Base-by-base conservation (phyloP, 2,113 vertebrate genomes). In the Uropsilus gracilis region DNA sequence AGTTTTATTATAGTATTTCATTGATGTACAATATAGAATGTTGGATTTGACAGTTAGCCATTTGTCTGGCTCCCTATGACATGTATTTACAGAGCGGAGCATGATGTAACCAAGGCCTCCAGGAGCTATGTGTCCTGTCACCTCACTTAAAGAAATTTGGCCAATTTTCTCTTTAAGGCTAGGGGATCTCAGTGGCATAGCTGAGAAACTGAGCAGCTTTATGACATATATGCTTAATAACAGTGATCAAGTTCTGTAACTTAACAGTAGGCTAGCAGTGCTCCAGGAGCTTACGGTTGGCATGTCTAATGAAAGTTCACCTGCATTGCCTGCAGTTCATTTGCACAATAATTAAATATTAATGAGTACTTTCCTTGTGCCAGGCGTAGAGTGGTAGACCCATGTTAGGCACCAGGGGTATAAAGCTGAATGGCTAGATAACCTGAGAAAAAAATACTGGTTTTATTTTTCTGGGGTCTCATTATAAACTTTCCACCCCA, bases 1-100 rank as follows among this genome's bases (percentile, higher is more conserved):
- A 90, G 66, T 71, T 95, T 75, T 94, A 69, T 78, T 93, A 46
- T 39, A 82, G 64, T 80, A 30, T 61, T 82, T 18, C 16, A 71
- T 2, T 77, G 24, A 84, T 72, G 84, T 84, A 77, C 26, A 86
- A 22, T 57, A 24, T 32, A 59, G 53, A 55, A 42, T 84, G 42
- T 34, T 77, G 64, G 16, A 89, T 17, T 17, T 61, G 72, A 48
- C 20, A 42, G 0, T 50, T 48, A 44, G 61, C 30, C 39, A 73
- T 91, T 68, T 71, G 39, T 82, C 69, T 46, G 14, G 13, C 22
- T 86, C 46, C 44, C 30, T 73, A 61, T 86, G 13, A 72, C 9
- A 5, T 46, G 0, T 84, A 44, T 81, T 75, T 91, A 72, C 48
- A 59, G 42, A 81, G 26, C 46, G 64, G 30, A 53, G 24, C 75